Base-by-base conservation (phyloP, 2,797 vertebrate species). In the Amazonetta brasiliensis region DNA sequence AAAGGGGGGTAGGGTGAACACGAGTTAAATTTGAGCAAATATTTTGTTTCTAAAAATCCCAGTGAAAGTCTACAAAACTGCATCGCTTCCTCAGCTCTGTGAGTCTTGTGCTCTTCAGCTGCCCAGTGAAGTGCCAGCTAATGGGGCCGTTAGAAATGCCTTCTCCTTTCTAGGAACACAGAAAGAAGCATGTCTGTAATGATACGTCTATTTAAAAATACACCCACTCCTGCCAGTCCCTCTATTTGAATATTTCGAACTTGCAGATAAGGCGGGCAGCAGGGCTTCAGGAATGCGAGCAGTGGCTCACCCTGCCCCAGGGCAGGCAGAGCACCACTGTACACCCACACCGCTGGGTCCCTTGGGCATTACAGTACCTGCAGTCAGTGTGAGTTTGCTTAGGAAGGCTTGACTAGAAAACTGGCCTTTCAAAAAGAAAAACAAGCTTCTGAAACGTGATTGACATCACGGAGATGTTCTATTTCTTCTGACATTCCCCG, bases 321-420 rank as follows among this genome's bases (percentile, higher is more conserved):
- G 50, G 50, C 50, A 52, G 50, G 50, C 26, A 39, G 39, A n/a
- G 2, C 22, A 37, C 16, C 14, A 9, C 22, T 0, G 7, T 5
- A 3, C 22, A 43, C 48, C 48, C 48, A 25, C 48, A 50, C 0
- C 2, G 1, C 46, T 82, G 3, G n/a, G 84, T 84, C 26, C 28
- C 41, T 33, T 37, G 15, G 78, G 26, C 31, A 74, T 37, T 63
- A 25, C 78, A 52, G 12, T 31, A 37, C 1, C 0, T 0, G 4
- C 75, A 71, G 18, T 41, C 41, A 12, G 6, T 19, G 31, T 18
- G 12, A 25, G 23, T 93, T 84, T 71, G 8, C 23, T 39, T 68
- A n/a, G 26, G 48, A 68, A 76, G 31, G 59, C 46, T 37, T 35
- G 71, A 39, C 5, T 20, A 58, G 62, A 72, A 75, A 83, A 31